Base-by-base conservation (phyloP, 2,113 vertebrate genomes). In the Sclerurus mexicanus region DNA sequence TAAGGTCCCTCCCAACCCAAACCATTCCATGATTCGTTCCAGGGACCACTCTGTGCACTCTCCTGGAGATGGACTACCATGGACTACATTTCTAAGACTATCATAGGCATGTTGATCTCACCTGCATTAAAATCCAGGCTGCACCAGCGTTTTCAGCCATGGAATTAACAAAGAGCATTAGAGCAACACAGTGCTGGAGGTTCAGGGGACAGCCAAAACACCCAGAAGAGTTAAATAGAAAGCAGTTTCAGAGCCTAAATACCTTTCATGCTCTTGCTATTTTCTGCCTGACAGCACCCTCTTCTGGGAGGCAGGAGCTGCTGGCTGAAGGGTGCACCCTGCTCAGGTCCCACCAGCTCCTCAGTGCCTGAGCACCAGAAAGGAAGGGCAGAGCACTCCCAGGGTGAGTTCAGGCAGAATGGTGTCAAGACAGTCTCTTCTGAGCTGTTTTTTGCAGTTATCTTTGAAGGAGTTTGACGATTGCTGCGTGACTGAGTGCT, bases 221-320 rank as follows among this genome's bases (percentile, higher is more conserved):
- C 6, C 2, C 19, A 14, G 21, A 9, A 40, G 33, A 67, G 46
- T 71, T 63, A 50, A 84, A 90, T 80, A 69, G 3, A 37, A 73
- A 64, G 2, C 3, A 0, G 31, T 27, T 77, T 73, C 63, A 2
- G 23, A 6, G 14, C 3, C 22, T 37, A 0, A 85, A 72, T 6
- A 37, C 6, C 5, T 2, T 24, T 39, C 30, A 10, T 20, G 50
- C 0, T 1, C 20, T 76, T 17, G 18, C 55, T 50, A 92, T 97
- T 92, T 33, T 84, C 91, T 93, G 93, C 80, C 96, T 95, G 94
- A 95, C 73, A 97, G 96, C 96, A 77, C 96, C 96, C 93, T 96
- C 95, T 97, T 67, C 95, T 96, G 96, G 96, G 78, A 63, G 87
- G 56, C 9, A 1, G 56, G 20, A 12, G 76, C 31, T 62, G 81